Evolutionary conservation across 1,140 invertebrate genomes (phyloP).

Genomic region (Bacillus rossius): DNA sequence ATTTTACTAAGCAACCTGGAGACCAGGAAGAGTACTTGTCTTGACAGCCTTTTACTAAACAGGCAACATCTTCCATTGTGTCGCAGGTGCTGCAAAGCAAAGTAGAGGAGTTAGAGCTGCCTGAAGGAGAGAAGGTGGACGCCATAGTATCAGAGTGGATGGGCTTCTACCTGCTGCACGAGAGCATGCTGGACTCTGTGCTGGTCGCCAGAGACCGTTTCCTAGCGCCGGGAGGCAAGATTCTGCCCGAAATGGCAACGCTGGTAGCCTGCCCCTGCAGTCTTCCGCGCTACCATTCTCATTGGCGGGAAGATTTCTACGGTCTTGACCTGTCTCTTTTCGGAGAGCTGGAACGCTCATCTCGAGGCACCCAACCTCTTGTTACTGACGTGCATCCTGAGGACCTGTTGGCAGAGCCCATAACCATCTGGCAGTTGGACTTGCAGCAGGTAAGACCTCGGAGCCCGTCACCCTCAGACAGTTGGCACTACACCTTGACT

Average conservation of each 20-base stretch:
- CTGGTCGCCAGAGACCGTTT: conserved; percentile 88
- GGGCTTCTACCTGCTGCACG: conserved; percentile 97
- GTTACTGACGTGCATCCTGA: conserved; percentile 32
- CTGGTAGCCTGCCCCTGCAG: conserved; percentile 59
- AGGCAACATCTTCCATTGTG: no score
- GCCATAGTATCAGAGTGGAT: conserved; percentile 99
- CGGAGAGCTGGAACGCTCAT: conserved; percentile 29
- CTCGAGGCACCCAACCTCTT: conserved; percentile 38
- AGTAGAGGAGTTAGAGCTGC: conserved; percentile 59
- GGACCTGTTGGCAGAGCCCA: conserved; percentile 43
- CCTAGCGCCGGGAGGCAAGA: conserved; percentile 56
- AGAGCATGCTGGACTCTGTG: conserved; percentile 95
- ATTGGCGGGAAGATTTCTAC: conserved; percentile 58
- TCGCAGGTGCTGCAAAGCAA: conserved; percentile 51
- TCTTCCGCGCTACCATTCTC: conserved; percentile 55
- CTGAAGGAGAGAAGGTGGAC: conserved; percentile 76
- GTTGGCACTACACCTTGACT: no score
- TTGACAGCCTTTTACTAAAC: no score
- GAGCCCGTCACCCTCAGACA: no score
- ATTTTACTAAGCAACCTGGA: no score
- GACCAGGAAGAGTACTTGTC: no score
- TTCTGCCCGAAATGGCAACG: conserved; percentile 42
- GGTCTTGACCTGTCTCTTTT: conserved; percentile 49
- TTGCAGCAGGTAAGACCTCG: conserved; percentile 28
- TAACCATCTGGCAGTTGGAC: conserved; percentile 36